phyloP scores from a whole-genome alignment of 2,888 invertebrate species.

The Mycogona germanica region DNA sequence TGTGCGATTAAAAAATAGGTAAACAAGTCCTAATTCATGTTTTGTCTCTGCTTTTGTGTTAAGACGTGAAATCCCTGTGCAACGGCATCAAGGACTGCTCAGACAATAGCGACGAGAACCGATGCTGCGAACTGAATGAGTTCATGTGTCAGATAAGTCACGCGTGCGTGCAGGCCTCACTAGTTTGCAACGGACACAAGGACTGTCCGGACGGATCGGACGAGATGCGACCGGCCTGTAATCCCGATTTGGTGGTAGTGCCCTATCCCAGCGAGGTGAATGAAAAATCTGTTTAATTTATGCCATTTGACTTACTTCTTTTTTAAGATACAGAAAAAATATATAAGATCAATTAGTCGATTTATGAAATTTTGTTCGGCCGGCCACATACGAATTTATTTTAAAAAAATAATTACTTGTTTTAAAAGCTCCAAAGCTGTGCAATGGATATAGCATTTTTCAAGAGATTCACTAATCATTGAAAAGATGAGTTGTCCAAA shows the following conservation, averaged over 20 bases:
- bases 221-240: slow-evolving; percentile 22
- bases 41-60: not conserved
- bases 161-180: slow-evolving; percentile 25
- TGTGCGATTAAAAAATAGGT: too few species aligned
- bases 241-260: not conserved
- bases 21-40: too few species aligned
- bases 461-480: too few species aligned
- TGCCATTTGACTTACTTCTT: too few species aligned
- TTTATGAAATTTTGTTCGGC: not conserved
- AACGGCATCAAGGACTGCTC: slow-evolving; percentile 34
- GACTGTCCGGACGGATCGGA: slow-evolving; percentile 30
- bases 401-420: too few species aligned
- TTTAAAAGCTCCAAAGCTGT: too few species aligned
- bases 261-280: not conserved
- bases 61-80: slow-evolving; percentile 27
- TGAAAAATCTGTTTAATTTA: too few species aligned
- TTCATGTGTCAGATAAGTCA: slow-evolving; percentile 27
- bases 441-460: too few species aligned
- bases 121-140: slow-evolving; percentile 29
- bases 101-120: slow-evolving; percentile 35
- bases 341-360: not conserved
- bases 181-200: slow-evolving; percentile 27
- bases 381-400: not conserved
- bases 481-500: too few species aligned
- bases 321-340: not conserved